Evolutionary conservation across 1,140 invertebrate species (phyloP).

Genomic region (Apocrypta bakeri): DNA sequence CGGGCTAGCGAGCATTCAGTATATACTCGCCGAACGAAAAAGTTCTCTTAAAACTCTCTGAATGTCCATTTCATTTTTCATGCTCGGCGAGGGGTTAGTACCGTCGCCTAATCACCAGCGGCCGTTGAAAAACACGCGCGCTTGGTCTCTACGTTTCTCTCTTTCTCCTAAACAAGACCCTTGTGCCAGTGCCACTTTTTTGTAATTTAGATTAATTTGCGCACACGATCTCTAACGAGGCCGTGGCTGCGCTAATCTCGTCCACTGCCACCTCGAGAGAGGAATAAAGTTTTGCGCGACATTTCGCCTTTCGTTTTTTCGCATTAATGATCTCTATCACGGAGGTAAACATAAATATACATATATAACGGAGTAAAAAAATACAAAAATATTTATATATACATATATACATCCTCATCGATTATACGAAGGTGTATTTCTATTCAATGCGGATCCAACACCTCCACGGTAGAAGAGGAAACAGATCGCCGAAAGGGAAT

Average conservation of each 20-base stretch:
- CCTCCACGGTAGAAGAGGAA: no score
- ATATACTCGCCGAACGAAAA: neutral
- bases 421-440: no score
- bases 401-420: no score
- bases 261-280: neutral
- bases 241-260: neutral
- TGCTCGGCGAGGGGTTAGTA: neutral
- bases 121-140: slow-evolving; percentile 6
- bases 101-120: slow-evolving; percentile 21
- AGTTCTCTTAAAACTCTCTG: slow-evolving; percentile 10
- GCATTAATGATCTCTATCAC: no score
- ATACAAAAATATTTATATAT: no score
- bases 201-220: slow-evolving; percentile 36
- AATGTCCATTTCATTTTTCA: slow-evolving; percentile 31
- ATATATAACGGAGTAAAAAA: no score
- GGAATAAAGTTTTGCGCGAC: neutral
- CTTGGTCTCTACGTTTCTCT: neutral
- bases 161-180: neutral
- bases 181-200: neutral
- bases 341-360: no score
- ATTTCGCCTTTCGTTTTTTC: neutral
- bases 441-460: no score
- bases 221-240: slow-evolving; percentile 6
- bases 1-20: no score
- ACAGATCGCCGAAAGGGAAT: no score